phyloP scores from a whole-genome alignment of 2,113 vertebrate genomes.

The Rhinopomastus cyanomelas region DNA sequence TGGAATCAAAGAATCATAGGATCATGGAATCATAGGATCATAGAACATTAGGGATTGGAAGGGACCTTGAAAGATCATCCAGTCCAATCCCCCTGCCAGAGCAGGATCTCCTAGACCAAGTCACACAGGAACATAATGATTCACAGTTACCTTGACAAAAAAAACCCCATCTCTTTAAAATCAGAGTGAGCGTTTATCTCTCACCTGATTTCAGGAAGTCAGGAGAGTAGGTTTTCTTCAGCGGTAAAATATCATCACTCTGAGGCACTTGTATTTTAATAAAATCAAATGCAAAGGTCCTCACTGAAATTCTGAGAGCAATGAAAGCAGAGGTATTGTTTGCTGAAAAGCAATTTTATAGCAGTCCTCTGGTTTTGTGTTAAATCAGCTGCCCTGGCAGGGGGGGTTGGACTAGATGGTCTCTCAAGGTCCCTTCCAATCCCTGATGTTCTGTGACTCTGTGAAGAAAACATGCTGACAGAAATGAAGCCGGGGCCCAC shows the following conservation, averaged over 20 bases:
- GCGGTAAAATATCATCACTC: background rate
- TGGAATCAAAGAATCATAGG: too few relatives aligned
- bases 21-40: too few relatives aligned
- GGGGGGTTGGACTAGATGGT: too few relatives aligned
- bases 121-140: too few relatives aligned
- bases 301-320: background rate
- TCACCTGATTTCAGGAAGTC: background rate
- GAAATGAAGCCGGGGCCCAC: too few relatives aligned
- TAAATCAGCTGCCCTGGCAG: background rate
- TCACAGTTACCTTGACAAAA: background rate
- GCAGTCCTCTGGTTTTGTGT: background rate
- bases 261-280: background rate
- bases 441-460: too few relatives aligned
- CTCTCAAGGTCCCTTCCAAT: too few relatives aligned
- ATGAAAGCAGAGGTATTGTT: background rate
- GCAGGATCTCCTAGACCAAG: too few relatives aligned
- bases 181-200: background rate
- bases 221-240: background rate
- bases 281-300: background rate
- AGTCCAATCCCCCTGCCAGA: too few relatives aligned
- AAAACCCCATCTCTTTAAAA: background rate
- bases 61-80: too few relatives aligned
- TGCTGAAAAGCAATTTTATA: background rate
- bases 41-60: too few relatives aligned
- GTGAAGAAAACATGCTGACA: too few relatives aligned